A percentile compares a stretch with the other conserved stretches of the same genome.
Evolutionary conservation across 2,797 vertebrate species (phyloP).

Genomic region (Argentina silus): DNA sequence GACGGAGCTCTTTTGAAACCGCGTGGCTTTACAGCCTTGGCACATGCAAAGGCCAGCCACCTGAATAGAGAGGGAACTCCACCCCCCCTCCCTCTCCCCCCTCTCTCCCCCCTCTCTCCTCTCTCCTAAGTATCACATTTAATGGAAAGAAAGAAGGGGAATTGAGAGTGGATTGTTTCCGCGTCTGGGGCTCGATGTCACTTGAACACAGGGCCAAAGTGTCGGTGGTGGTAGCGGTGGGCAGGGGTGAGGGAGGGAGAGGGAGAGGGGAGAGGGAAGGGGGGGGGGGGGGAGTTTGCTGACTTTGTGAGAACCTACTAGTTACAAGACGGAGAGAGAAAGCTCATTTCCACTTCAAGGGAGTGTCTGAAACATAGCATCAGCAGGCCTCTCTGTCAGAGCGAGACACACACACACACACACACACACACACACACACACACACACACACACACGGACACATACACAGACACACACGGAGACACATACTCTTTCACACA

Average conservation of each 20-base stretch:
- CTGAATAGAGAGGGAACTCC: conserved; percentile 22
- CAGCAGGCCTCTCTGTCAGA: conserved; percentile 73
- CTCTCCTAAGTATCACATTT: conserved; percentile 29
- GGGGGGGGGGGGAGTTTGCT: conserved; percentile 65
- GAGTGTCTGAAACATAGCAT: conserved; percentile 77
- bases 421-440: conserved; percentile 12
- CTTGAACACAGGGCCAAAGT: conserved; percentile 59
- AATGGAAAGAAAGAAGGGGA: conserved; percentile 34
- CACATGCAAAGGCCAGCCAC: conserved; percentile 29
- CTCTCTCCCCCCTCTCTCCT: not conserved
- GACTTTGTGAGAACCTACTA: conserved; percentile 75
- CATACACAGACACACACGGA: conserved; percentile 27
- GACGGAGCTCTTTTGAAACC: conserved; percentile 23
- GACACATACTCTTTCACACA: conserved; percentile 29
- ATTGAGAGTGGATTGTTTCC: conserved; percentile 41
- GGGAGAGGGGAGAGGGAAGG: conserved; percentile 15
- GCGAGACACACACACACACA: too few species aligned
- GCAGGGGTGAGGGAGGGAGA: conserved; percentile 20
- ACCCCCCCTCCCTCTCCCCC: conserved; percentile 13
- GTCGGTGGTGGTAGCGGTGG: conserved; percentile 23
- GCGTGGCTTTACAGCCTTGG: conserved; percentile 27
- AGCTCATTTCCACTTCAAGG: conserved; percentile 82
- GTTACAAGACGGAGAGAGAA: conserved; percentile 63
- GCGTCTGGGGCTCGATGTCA: conserved; percentile 37
- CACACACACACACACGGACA: conserved; percentile 13